Conservation (phyloP, 2,797 vertebrate genomes). For the Potorous gilbertii region DNA sequence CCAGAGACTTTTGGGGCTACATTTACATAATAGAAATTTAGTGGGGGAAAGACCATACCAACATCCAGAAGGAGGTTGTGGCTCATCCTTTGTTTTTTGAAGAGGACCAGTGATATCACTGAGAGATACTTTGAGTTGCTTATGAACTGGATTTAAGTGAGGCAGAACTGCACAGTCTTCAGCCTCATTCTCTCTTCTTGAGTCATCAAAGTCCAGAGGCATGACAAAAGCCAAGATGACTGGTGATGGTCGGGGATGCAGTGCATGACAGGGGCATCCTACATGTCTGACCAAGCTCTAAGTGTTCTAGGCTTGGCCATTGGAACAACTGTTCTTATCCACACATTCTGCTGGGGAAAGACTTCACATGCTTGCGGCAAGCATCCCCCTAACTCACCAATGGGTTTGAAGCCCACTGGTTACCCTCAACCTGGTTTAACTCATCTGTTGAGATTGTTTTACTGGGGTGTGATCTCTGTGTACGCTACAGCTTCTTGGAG, state of each 20-base stretch:
- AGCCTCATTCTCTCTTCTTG: too few relatives aligned
- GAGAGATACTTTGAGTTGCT: background rate
- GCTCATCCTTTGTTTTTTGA: background rate
- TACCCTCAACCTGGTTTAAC: background rate
- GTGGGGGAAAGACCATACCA: background rate
- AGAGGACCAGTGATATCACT: background rate
- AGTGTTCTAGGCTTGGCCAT: background rate
- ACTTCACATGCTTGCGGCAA: background rate
- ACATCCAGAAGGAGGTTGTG: background rate
- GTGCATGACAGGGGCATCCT: background rate
- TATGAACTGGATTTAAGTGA: background rate
- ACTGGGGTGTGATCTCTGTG: background rate
- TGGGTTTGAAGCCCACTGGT: background rate
- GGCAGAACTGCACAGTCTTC: background rate
- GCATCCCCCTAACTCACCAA: background rate
- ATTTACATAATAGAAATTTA: background rate
- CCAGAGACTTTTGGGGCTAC: background rate
- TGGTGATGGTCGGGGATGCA: background rate
- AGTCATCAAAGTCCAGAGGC: background rate
- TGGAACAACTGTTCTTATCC: background rate
- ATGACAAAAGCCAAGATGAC: background rate
- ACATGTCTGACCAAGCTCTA: background rate
- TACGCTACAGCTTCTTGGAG: background rate
- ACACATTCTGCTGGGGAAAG: background rate
- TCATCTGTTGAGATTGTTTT: background rate